A percentile compares a stretch with the other conserved stretches of the same genome.
Conservation (phyloP, 2,797 vertebrate species). For the Pampus argenteus region DNA sequence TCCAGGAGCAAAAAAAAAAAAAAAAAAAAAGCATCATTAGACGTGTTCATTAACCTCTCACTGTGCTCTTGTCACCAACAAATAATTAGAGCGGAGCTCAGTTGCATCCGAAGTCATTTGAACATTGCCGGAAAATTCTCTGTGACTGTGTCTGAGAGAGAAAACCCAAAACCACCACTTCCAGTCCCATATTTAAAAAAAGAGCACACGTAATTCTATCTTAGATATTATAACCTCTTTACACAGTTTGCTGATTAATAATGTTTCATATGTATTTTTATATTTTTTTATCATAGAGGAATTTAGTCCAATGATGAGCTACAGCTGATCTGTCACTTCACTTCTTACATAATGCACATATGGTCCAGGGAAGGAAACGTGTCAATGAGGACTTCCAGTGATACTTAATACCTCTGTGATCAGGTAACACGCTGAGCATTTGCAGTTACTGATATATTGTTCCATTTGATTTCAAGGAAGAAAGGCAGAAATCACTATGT, state of each 20-base stretch:
- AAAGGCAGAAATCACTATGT: not conserved
- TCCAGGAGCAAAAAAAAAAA: constrained; percentile 57
- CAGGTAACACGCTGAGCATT: too few species aligned
- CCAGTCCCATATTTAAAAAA: not conserved
- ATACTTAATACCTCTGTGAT: not conserved
- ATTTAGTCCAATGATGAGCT: too few species aligned
- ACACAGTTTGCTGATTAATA: too few species aligned
- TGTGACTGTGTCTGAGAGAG: not conserved
- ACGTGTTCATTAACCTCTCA: constrained; percentile 77
- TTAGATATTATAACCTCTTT: too few species aligned
- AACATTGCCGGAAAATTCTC: constrained; percentile 13
- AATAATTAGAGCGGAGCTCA: constrained; percentile 70
- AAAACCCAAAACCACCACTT: not conserved
- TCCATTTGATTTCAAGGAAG: not conserved
- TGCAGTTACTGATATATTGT: not conserved
- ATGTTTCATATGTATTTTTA: too few species aligned
- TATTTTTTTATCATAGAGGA: too few species aligned
- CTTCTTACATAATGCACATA: not conserved
- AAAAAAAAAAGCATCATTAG: constrained; percentile 69
- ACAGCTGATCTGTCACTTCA: not conserved
- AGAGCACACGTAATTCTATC: not conserved
- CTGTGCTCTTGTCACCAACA: constrained; percentile 72
- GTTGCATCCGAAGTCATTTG: constrained; percentile 56
- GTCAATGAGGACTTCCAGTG: not conserved
- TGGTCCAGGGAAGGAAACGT: not conserved